Evolutionary conservation across 2,113 vertebrate genomes (phyloP).

Genomic region (Xenopus borealis): DNA sequence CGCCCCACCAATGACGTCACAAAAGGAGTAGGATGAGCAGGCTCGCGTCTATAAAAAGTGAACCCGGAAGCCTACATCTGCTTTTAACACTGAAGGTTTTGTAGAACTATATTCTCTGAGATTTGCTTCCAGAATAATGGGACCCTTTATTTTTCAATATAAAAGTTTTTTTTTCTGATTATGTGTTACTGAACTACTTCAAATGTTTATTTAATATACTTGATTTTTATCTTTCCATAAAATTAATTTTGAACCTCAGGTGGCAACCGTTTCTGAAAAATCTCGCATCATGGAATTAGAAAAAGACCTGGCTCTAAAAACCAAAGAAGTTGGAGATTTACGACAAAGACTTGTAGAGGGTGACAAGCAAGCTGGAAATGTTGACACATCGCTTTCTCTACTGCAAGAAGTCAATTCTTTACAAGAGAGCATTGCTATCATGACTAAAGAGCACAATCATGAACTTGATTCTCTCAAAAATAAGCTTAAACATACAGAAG

Average conservation of each 20-base stretch:
- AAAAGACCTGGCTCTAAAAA: slow-evolving; percentile 76
- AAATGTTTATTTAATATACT: too few species aligned
- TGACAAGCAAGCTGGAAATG: slow-evolving; percentile 66
- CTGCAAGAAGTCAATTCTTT: slow-evolving; percentile 83
- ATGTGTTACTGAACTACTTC: too few species aligned
- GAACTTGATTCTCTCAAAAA: slow-evolving; percentile 69
- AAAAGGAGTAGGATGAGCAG: too few species aligned
- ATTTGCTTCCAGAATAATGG: too few species aligned
- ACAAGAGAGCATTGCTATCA: slow-evolving; percentile 74
- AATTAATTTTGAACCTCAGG: slow-evolving; percentile 62
- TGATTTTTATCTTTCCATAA: too few species aligned
- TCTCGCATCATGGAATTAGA: slow-evolving; percentile 97
- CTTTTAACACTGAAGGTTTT: too few species aligned
- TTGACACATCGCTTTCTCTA: slow-evolving; percentile 72
- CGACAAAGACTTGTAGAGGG: slow-evolving; percentile 73
- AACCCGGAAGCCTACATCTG: too few species aligned
- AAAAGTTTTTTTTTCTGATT: too few species aligned
- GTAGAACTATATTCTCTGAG: too few species aligned
- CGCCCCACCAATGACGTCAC: too few species aligned
- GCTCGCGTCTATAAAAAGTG: too few species aligned
- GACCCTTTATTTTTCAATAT: too few species aligned
- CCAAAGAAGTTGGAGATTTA: slow-evolving; percentile 82
- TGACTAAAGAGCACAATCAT: slow-evolving; percentile 65
- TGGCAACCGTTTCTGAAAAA: slow-evolving; percentile 93
- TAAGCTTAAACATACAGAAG: slow-evolving; percentile 70